These are phyloP conservation scores for Delphinus delphis DNA, from an alignment of 2,113 vertebrate genomes.

Conservation along the genomic window DNA sequence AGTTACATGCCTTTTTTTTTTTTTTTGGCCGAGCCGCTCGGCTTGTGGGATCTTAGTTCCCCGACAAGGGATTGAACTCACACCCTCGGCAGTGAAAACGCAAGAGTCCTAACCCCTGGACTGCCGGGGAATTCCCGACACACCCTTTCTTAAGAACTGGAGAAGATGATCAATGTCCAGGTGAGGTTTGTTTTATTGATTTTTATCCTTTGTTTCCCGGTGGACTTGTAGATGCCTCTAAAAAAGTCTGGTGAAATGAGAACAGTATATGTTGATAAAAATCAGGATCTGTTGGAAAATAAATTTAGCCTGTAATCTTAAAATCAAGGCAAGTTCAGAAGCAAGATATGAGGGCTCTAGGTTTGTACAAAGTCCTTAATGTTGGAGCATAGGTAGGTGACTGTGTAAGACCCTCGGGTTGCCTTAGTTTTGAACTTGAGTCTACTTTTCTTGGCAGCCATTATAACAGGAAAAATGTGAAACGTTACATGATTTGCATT, in stretches of 20 bases:
- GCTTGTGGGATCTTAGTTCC: too few species aligned
- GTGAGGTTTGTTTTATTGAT: neutral
- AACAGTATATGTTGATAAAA: neutral
- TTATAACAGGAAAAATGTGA: neutral
- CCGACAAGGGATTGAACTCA: too few species aligned
- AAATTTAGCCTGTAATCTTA: neutral
- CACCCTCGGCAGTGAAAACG: too few species aligned
- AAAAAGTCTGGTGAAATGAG: neutral
- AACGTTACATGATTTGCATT: neutral
- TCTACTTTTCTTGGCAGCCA: neutral
- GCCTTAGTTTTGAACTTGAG: neutral
- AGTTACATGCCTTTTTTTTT: neutral
- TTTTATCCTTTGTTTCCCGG: neutral
- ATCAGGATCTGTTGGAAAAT: neutral
- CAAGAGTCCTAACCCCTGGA: too few species aligned
- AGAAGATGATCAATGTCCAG: conserved; percentile 4
- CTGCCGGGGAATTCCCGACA: too few species aligned
- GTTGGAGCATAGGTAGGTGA: neutral
- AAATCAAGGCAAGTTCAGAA: neutral
- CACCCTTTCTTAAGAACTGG: neutral
- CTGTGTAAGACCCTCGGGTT: neutral
- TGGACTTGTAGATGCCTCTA: neutral
- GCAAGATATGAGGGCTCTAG: neutral
- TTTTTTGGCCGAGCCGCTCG: too few species aligned
- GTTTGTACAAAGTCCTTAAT: neutral